These are phyloP conservation scores for Psittacula derbiana DNA, from an alignment of 2,797 vertebrate genomes.

Conservation along the genomic window DNA sequence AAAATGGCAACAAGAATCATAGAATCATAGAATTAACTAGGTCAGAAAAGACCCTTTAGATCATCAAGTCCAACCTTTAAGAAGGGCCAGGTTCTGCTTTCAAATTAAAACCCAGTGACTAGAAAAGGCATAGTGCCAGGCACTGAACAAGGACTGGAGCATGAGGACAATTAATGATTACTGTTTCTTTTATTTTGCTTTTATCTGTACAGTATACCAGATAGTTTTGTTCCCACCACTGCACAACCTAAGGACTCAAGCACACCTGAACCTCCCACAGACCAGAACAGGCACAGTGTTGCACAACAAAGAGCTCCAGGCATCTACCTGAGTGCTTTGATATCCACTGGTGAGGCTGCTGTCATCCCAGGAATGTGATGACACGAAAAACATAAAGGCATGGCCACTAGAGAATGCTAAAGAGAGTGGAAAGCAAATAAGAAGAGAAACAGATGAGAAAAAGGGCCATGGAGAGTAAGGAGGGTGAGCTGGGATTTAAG, in stretches of 20 bases:
- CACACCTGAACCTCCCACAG: not conserved
- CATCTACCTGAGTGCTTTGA: rapidly evolving
- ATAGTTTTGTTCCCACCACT: not conserved
- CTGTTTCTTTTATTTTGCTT: not conserved
- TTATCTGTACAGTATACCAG: not conserved
- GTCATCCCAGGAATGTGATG: not conserved
- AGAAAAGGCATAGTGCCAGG: not conserved
- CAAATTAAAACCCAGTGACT: not conserved
- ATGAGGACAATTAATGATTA: not conserved
- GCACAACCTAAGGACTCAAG: not conserved
- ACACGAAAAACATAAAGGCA: not conserved
- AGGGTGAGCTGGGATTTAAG: not conserved
- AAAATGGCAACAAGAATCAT: not conserved
- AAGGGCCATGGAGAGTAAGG: not conserved
- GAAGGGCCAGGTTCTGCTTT: not conserved
- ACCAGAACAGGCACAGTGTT: not conserved
- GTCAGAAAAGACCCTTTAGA: not conserved
- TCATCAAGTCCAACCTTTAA: not conserved
- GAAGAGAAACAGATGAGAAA: rapidly evolving
- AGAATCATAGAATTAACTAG: not conserved
- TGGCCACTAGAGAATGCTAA: not conserved
- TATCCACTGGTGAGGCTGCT: not conserved
- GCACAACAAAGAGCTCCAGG: not conserved
- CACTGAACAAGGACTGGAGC: not conserved
- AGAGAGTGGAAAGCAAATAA: not conserved